phyloP scores from a whole-genome alignment of 2,888 invertebrate genomes.

The Xestia c-nigrum region DNA sequence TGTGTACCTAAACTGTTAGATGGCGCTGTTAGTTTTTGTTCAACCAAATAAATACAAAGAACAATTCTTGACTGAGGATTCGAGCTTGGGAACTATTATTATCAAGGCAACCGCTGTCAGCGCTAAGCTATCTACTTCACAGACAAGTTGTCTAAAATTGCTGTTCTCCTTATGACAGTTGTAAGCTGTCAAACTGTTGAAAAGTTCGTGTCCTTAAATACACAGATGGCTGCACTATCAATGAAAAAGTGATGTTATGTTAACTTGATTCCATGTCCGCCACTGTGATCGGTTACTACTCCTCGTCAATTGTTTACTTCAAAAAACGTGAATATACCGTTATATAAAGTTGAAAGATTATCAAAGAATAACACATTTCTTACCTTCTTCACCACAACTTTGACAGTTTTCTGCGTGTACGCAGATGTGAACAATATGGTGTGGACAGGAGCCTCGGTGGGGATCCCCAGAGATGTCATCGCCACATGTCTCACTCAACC shows the following conservation, averaged over 20 bases:
- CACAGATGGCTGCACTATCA: too few species aligned
- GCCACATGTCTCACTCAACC: slow-evolving; percentile 60
- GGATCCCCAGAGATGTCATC: slow-evolving; percentile 87
- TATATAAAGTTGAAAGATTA: neutral
- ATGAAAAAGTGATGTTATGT: neutral
- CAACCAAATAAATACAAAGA: too few species aligned
- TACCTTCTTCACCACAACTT: slow-evolving; percentile 82
- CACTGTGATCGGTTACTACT: neutral
- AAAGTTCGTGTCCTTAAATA: too few species aligned
- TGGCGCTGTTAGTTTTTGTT: too few species aligned
- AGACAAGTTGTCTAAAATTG: too few species aligned
- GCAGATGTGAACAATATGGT: slow-evolving; percentile 86
- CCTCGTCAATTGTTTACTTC: neutral
- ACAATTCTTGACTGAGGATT: too few species aligned
- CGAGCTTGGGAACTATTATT: too few species aligned
- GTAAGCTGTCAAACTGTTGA: too few species aligned
- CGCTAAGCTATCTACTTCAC: too few species aligned
- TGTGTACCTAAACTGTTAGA: too few species aligned
- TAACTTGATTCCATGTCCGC: neutral
- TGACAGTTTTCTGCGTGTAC: slow-evolving; percentile 79
- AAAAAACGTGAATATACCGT: neutral
- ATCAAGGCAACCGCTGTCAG: too few species aligned
- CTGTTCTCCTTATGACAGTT: too few species aligned
- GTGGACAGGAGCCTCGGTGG: slow-evolving; percentile 87
- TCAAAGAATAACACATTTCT: neutral